These are phyloP conservation scores for Pseudomyrmex cubaensis DNA, from an alignment of 1,140 invertebrate species.

Conservation along the genomic window DNA sequence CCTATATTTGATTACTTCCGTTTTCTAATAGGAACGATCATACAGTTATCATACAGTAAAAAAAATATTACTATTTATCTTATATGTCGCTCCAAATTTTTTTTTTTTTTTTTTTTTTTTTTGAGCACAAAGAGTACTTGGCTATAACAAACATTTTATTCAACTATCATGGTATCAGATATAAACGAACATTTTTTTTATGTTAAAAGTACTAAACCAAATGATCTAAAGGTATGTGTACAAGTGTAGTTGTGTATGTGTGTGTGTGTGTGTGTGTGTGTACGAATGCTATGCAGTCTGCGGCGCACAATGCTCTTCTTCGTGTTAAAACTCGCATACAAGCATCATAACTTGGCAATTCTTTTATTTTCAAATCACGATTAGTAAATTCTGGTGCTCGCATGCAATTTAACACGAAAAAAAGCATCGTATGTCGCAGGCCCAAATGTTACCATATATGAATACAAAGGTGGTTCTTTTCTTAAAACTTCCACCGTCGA, in stretches of 20 bases:
- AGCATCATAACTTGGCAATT: too few species aligned
- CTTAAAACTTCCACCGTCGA: conserved; percentile 39
- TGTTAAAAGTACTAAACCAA: conserved; percentile 79
- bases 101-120: background rate
- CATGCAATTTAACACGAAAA: too few species aligned
- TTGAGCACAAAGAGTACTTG: conserved; percentile 79
- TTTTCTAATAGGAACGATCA: conserved; percentile 31
- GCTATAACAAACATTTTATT: conserved; percentile 83
- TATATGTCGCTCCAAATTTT: conserved; percentile 9
- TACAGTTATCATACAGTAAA: background rate
- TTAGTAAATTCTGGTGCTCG: too few species aligned
- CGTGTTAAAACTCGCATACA: too few species aligned
- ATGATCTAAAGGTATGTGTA: conserved; percentile 74
- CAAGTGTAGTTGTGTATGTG: conserved; percentile 49
- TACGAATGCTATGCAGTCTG: conserved; percentile 19
- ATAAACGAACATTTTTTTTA: conserved; percentile 80
- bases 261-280: conserved; percentile 14
- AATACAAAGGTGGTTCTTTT: conserved; percentile 41
- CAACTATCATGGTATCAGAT: conserved; percentile 80
- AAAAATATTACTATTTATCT: conserved; percentile 31
- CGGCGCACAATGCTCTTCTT: too few species aligned
- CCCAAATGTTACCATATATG: background rate
- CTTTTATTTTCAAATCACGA: too few species aligned
- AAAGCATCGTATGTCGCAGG: too few species aligned
- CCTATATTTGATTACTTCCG: conserved; percentile 5